These are phyloP conservation scores for Steatocranus sp. DNA, from an alignment of 2,797 vertebrate genomes.

Conservation along the genomic window DNA sequence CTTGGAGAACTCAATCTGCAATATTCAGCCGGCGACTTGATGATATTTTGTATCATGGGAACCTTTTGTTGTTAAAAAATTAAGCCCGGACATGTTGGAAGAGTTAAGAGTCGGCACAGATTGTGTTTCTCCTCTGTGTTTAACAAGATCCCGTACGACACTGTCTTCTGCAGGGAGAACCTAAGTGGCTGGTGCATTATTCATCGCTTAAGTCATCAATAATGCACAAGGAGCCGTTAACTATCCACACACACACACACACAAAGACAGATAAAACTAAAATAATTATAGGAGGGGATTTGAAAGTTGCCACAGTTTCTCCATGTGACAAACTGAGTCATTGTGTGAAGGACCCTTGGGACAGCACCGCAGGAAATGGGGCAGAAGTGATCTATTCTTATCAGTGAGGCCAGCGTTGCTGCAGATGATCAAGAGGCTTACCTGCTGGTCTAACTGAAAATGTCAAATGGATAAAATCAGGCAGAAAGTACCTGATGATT, in stretches of 20 bases:
- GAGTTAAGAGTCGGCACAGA: constrained; percentile 4
- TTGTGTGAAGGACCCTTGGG: constrained; percentile 35
- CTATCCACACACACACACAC: constrained; percentile 33
- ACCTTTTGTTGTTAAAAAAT: constrained; percentile 13
- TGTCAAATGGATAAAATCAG: background rate
- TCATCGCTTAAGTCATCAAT: constrained; percentile 59
- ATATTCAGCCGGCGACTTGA: constrained; percentile 10
- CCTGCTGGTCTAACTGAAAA: background rate
- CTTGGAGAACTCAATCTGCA: constrained; percentile 6
- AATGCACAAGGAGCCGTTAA: constrained; percentile 51
- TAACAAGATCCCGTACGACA: constrained; percentile 26
- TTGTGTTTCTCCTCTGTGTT: constrained; percentile 18
- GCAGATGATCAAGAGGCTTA: background rate
- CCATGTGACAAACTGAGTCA: background rate
- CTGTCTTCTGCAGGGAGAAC: background rate
- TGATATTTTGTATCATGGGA: constrained; percentile 7
- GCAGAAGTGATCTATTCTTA: constrained; percentile 43
- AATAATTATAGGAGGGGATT: background rate
- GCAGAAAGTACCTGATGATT: background rate
- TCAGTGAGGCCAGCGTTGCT: background rate
- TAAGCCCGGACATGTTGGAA: background rate
- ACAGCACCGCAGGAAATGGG: constrained; percentile 24
- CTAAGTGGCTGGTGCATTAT: constrained; percentile 61
- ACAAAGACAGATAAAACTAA: background rate
- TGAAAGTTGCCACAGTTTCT: background rate